These are phyloP conservation scores for Agrypnia vestita DNA, from an alignment of 1,140 invertebrate genomes.

Conservation along the genomic window DNA sequence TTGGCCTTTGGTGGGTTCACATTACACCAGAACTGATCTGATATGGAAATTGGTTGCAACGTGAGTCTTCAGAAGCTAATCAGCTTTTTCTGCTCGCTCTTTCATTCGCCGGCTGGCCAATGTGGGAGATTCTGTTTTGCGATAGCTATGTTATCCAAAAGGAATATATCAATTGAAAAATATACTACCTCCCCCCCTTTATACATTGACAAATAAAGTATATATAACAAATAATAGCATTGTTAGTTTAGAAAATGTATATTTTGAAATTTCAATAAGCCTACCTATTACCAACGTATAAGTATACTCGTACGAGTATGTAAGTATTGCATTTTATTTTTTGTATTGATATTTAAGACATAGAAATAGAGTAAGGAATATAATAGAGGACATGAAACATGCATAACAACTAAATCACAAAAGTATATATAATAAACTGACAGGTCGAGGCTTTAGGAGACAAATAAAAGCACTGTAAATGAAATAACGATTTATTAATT, in stretches of 20 bases:
- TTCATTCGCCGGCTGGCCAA: conserved; percentile 7
- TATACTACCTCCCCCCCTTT: background rate
- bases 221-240: background rate
- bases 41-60: conserved; percentile 40
- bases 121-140: conserved; percentile 17
- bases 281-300: background rate
- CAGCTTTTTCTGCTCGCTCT: conserved; percentile 11
- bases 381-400: too few species aligned
- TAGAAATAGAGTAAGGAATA: too few species aligned
- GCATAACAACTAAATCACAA: too few species aligned
- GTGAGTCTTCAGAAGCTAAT: conserved; percentile 40
- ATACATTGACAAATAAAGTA: conserved; percentile 8
- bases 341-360: too few species aligned
- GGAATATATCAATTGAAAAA: conserved; percentile 25
- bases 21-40: conserved; percentile 36
- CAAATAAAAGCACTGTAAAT: too few species aligned
- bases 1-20: conserved; percentile 32
- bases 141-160: conserved; percentile 26
- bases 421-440: too few species aligned
- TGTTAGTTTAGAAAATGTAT: background rate
- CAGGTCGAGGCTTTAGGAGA: too few species aligned
- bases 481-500: too few species aligned
- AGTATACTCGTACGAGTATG: too few species aligned
- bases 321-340: too few species aligned
- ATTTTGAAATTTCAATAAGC: background rate